phyloP scores from a whole-genome alignment of 2,888 invertebrate species.

The Xestia ashworthii region DNA sequence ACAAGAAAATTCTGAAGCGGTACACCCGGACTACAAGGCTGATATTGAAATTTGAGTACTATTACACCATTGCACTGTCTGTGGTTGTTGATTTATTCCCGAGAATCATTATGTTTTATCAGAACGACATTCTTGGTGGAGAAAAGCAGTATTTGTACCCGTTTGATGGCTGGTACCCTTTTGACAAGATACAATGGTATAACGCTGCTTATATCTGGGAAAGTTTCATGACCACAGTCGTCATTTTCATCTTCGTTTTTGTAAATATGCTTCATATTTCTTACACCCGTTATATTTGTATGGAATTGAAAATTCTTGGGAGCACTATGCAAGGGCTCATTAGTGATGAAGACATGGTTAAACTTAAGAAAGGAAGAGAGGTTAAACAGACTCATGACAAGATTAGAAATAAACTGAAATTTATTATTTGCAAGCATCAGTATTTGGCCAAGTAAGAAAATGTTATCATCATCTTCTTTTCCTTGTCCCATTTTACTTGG shows the following conservation, averaged over 20 bases:
- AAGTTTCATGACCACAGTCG: conserved; percentile 79
- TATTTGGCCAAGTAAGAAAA: conserved; percentile 76
- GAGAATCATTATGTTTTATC: conserved; percentile 80
- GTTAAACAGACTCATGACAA: conserved; percentile 65
- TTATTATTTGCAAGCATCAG: conserved; percentile 77
- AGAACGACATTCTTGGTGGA: conserved; percentile 71
- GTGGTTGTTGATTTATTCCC: conserved; percentile 79
- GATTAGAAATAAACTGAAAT: conserved; percentile 75
- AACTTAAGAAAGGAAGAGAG: conserved; percentile 62
- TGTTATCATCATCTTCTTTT: background rate
- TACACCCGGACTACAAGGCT: conserved; percentile 72
- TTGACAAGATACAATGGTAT: conserved; percentile 83
- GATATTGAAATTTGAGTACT: conserved; percentile 75
- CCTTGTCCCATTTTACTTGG: background rate
- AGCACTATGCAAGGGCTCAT: conserved; percentile 75
- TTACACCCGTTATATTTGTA: conserved; percentile 78
- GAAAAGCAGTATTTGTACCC: conserved; percentile 78
- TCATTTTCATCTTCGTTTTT: conserved; percentile 77
- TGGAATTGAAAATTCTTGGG: conserved; percentile 82
- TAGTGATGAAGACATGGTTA: conserved; percentile 70
- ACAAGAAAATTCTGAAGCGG: conserved; percentile 70
- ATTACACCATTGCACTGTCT: conserved; percentile 74
- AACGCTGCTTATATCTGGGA: conserved; percentile 82
- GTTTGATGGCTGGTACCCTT: conserved; percentile 86
- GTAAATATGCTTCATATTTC: conserved; percentile 79